Percentiles rank a stretch among this genome's conserved stretches.
Conservation (phyloP, 2,888 invertebrate genomes). For the Euproctis similis region DNA sequence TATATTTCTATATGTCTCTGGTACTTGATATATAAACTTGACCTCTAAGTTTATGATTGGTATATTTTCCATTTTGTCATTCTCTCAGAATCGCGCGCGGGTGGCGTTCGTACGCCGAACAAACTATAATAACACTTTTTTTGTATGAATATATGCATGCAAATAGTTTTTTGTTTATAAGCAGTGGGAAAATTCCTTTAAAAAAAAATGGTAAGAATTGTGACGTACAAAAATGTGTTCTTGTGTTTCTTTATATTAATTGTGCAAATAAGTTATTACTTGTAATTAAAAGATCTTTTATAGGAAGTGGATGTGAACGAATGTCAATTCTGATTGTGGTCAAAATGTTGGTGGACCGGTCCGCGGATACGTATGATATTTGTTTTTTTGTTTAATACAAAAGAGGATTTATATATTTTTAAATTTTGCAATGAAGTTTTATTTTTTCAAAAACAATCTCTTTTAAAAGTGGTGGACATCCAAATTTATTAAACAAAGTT, state of each 20-base stretch:
- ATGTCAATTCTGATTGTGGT: constrained; percentile 18
- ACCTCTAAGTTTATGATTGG: constrained; percentile 42
- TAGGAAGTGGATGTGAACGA: constrained; percentile 23
- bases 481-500: no score
- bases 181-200: constrained; percentile 18
- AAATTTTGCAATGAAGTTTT: no score
- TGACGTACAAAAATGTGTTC: constrained; percentile 17
- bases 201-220: constrained; percentile 33
- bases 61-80: constrained; percentile 46
- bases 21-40: constrained; percentile 54
- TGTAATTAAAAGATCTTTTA: constrained; percentile 18
- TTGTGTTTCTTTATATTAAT: constrained; percentile 15
- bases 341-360: constrained; percentile 29
- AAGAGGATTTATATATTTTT: no score
- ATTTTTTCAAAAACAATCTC: no score
- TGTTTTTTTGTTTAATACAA: constrained; percentile 9
- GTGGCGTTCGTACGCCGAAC: constrained; percentile 34
- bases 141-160: constrained; percentile 16
- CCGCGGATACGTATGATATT: constrained; percentile 14
- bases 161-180: constrained; percentile 31
- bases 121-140: constrained; percentile 22
- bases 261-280: constrained; percentile 14
- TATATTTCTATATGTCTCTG: constrained; percentile 23
- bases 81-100: constrained; percentile 32
- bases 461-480: no score